Percentiles rank a stretch among this genome's conserved stretches.
These are phyloP conservation scores for Cuculus canorus DNA, from an alignment of 2,797 vertebrate species.

Conservation along the genomic window DNA sequence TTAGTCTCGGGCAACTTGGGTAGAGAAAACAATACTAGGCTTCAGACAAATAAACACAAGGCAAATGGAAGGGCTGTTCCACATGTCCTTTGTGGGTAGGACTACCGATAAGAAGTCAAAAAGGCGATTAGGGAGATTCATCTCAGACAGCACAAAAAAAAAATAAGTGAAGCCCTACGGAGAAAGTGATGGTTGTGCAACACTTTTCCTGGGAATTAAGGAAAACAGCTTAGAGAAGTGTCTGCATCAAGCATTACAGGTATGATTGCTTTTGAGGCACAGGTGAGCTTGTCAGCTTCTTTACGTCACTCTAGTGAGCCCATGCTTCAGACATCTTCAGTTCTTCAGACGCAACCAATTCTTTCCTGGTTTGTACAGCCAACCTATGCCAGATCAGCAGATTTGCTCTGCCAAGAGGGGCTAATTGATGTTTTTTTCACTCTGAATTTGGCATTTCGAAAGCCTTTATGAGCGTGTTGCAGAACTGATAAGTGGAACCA, in stretches of 20 bases:
- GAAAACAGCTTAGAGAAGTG: not conserved
- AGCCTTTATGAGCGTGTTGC: not conserved
- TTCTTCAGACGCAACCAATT: not conserved
- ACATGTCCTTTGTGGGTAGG: not conserved
- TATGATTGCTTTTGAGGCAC: not conserved
- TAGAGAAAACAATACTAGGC: not conserved
- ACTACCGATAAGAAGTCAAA: not conserved
- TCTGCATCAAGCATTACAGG: not conserved
- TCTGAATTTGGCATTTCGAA: not conserved
- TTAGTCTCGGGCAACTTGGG: not conserved
- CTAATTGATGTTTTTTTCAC: not conserved
- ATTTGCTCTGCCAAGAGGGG: not conserved
- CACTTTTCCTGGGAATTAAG: not conserved
- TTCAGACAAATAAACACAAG: not conserved
- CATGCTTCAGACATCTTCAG: not conserved
- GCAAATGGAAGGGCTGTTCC: not conserved
- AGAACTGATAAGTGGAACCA: not conserved
- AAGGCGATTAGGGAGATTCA: not conserved
- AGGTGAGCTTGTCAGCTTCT: not conserved
- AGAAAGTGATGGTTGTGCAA: not conserved
- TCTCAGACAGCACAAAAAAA: not conserved
- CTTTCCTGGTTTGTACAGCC: not conserved
- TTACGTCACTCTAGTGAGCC: not conserved
- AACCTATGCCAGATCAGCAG: not conserved
- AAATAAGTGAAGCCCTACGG: not conserved